These are phyloP conservation scores for Caenorhabditis sinica DNA, from an alignment of 2,888 invertebrate species.

Conservation along the genomic window DNA sequence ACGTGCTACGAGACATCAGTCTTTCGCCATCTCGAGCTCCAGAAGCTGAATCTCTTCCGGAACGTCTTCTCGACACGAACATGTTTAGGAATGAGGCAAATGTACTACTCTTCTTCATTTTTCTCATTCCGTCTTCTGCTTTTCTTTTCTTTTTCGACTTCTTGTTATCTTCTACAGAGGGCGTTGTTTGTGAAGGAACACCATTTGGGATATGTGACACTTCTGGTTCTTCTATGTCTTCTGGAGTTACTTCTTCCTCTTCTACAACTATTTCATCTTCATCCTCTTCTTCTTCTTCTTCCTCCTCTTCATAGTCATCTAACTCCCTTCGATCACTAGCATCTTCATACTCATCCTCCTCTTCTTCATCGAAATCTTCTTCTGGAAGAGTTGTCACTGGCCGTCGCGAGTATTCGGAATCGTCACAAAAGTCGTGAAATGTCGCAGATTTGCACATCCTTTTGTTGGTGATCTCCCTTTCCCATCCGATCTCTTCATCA, in stretches of 20 bases:
- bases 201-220: conserved; percentile 39
- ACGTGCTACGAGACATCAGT: conserved; percentile 65
- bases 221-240: conserved; percentile 38
- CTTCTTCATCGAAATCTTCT: conserved; percentile 61
- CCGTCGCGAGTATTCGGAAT: conserved; percentile 53
- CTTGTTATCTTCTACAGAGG: conserved; percentile 31
- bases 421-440: conserved; percentile 66
- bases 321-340: conserved; percentile 53
- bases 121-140: conserved; percentile 41
- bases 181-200: conserved; percentile 30
- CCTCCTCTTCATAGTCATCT: conserved; percentile 49
- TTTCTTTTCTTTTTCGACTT: conserved; percentile 48
- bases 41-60: conserved; percentile 50
- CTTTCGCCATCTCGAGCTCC: conserved; percentile 48
- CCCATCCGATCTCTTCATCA: conserved; percentile 52
- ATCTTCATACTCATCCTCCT: conserved; percentile 62
- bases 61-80: conserved; percentile 59
- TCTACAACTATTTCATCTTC: conserved; percentile 61
- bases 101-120: conserved; percentile 66
- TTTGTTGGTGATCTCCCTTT: conserved; percentile 34
- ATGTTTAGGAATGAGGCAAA: conserved; percentile 65
- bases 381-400: conserved; percentile 46
- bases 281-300: conserved; percentile 56
- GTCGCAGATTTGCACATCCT: conserved; percentile 68
- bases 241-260: conserved; percentile 54